These are phyloP conservation scores for Danio tinwini DNA, from an alignment of 2,797 vertebrate species.

Conservation along the genomic window DNA sequence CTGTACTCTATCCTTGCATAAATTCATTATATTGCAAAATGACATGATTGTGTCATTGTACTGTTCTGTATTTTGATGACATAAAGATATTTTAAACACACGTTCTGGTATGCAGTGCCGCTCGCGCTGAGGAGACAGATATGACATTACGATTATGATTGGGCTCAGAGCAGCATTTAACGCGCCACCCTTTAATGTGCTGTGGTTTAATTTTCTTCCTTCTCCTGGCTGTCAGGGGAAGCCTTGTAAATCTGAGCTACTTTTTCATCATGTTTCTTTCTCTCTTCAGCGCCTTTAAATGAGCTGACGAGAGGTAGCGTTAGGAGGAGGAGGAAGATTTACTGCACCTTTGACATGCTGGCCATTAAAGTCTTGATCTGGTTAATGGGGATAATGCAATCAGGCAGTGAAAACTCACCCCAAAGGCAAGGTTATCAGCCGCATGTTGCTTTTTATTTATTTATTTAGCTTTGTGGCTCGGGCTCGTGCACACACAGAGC, in stretches of 20 bases:
- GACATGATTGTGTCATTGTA: not conserved
- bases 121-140: slow-evolving; percentile 38
- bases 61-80: not conserved
- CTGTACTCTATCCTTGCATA: not conserved
- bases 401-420: slow-evolving; percentile 74
- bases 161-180: slow-evolving; percentile 76
- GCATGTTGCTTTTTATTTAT: slow-evolving; percentile 32
- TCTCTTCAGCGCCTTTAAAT: slow-evolving; percentile 76
- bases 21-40: not conserved
- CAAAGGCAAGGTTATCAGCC: slow-evolving; percentile 56
- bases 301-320: slow-evolving; percentile 70
- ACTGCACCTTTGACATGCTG: slow-evolving; percentile 75
- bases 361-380: slow-evolving; percentile 79
- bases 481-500: not conserved
- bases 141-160: slow-evolving; percentile 78
- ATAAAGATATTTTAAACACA: not conserved
- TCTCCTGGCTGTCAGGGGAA: slow-evolving; percentile 79
- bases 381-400: slow-evolving; percentile 82
- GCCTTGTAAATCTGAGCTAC: slow-evolving; percentile 85
- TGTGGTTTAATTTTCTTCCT: slow-evolving; percentile 84
- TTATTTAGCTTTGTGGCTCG: not conserved
- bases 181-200: slow-evolving; percentile 79
- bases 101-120: not conserved
- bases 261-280: slow-evolving; percentile 85
- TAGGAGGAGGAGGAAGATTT: slow-evolving; percentile 74